These are phyloP conservation scores for Drosophila punjabiensis DNA, from an alignment of 1,140 invertebrate species.

Conservation along the genomic window DNA sequence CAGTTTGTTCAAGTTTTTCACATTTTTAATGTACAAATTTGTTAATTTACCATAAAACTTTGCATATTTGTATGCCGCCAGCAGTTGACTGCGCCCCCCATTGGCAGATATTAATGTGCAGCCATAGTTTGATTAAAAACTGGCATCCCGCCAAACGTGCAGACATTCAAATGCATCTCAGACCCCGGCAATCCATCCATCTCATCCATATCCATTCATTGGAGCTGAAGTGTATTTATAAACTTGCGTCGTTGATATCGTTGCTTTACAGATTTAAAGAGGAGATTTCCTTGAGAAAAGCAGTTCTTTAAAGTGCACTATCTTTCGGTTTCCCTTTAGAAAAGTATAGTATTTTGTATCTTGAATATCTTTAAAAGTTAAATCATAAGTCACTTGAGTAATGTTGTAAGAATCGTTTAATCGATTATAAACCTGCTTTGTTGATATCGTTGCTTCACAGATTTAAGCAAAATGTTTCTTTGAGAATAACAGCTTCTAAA, in stretches of 20 bases:
- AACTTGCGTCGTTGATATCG: constrained; percentile 12
- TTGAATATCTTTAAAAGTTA: no score
- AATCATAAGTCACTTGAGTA: background rate
- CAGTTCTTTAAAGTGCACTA: background rate
- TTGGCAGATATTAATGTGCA: constrained; percentile 80
- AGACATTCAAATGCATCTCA: constrained; percentile 66
- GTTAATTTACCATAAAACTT: constrained; percentile 85
- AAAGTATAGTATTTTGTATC: background rate
- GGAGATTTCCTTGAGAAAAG: constrained; percentile 8
- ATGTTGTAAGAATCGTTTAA: background rate
- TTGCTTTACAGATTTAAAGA: constrained; percentile 9
- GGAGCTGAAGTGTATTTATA: constrained; percentile 45
- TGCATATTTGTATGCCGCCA: constrained; percentile 72
- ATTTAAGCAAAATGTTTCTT: constrained; percentile 13
- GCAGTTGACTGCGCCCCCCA: constrained; percentile 45
- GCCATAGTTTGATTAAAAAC: constrained; percentile 83
- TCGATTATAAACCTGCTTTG: background rate
- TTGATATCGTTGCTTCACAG: constrained; percentile 15
- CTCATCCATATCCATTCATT: constrained; percentile 59
- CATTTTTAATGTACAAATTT: constrained; percentile 85
- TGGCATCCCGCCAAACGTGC: constrained; percentile 64
- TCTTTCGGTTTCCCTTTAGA: background rate
- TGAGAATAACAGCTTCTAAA: constrained; percentile 11
- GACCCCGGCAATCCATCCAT: constrained; percentile 75
- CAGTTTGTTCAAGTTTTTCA: constrained; percentile 79